Evolutionary conservation across 2,888 invertebrate genomes (phyloP).

Genomic region (Hyposoter didymator): DNA sequence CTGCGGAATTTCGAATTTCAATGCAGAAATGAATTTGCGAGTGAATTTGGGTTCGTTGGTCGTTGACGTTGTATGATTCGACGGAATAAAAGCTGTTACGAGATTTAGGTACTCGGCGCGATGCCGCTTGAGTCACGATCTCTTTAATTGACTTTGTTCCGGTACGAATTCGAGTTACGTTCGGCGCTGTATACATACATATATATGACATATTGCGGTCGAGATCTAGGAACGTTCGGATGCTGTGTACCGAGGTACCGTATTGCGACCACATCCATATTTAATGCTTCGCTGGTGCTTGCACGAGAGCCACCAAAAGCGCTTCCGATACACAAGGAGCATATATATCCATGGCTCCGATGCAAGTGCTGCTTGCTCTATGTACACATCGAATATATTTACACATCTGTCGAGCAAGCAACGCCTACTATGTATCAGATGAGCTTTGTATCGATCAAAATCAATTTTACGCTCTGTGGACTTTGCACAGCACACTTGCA

Average conservation of each 20-base stretch:
- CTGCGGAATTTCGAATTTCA: background rate
- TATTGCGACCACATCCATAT: slow-evolving; percentile 68
- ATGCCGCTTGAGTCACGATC: slow-evolving; percentile 10
- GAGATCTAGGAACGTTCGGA: slow-evolving; percentile 41
- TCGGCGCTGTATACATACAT: background rate
- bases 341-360: slow-evolving; percentile 33
- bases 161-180: slow-evolving; percentile 11
- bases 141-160: slow-evolving; percentile 52
- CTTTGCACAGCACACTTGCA: slow-evolving; percentile 8
- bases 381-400: slow-evolving; percentile 44
- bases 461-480: slow-evolving; percentile 24
- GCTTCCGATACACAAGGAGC: slow-evolving; percentile 57
- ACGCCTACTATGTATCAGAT: background rate
- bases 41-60: background rate
- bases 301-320: slow-evolving; percentile 61
- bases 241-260: slow-evolving; percentile 39
- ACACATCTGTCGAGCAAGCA: slow-evolving; percentile 26
- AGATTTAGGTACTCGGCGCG: slow-evolving; percentile 24
- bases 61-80: slow-evolving; percentile 4
- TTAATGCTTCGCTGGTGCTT: slow-evolving; percentile 66
- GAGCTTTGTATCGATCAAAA: slow-evolving; percentile 50
- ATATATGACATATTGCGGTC: slow-evolving; percentile 29
- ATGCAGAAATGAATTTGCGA: background rate
- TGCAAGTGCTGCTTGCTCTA: slow-evolving; percentile 35
- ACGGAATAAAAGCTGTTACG: slow-evolving; percentile 21